A percentile compares a stretch with the other conserved stretches of the same genome.
phyloP scores from a whole-genome alignment of 2,888 invertebrate species.

The Habrosyne pyritoides region DNA sequence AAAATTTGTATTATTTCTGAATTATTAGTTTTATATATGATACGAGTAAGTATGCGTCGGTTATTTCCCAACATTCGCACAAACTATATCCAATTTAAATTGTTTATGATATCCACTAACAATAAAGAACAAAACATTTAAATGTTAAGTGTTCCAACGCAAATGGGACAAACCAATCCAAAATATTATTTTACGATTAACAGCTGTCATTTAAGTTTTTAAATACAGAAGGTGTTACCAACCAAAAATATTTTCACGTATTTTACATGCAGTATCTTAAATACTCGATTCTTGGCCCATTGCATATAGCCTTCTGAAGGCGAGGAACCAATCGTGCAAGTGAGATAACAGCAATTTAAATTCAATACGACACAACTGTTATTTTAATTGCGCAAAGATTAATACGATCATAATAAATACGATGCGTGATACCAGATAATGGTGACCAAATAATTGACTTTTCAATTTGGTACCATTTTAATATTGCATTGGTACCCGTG shows the following conservation, averaged over 20 bases:
- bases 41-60: no score
- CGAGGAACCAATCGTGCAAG: slow-evolving; percentile 18
- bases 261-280: not conserved
- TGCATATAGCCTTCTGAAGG: not conserved
- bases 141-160: slow-evolving; percentile 7
- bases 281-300: not conserved
- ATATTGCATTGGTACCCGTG: slow-evolving; percentile 55
- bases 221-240: not conserved
- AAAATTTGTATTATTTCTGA: no score
- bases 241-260: not conserved
- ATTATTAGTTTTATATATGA: no score
- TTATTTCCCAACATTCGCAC: not conserved
- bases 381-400: slow-evolving; percentile 26
- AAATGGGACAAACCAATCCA: slow-evolving; percentile 6
- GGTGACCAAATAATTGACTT: slow-evolving; percentile 49
- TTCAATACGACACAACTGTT: slow-evolving; percentile 26
- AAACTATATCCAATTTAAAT: not conserved
- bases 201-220: not conserved
- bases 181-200: slow-evolving; percentile 2
- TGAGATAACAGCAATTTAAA: slow-evolving; percentile 14
- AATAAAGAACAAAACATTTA: slow-evolving; percentile 1
- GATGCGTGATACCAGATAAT: slow-evolving; percentile 29
- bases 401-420: slow-evolving; percentile 20
- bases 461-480: slow-evolving; percentile 50
- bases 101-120: not conserved